Evolutionary conservation across 2,797 vertebrate species (phyloP), one percentile per base, ranked within the genome.

Genomic region (Etheostoma perlongum): DNA sequence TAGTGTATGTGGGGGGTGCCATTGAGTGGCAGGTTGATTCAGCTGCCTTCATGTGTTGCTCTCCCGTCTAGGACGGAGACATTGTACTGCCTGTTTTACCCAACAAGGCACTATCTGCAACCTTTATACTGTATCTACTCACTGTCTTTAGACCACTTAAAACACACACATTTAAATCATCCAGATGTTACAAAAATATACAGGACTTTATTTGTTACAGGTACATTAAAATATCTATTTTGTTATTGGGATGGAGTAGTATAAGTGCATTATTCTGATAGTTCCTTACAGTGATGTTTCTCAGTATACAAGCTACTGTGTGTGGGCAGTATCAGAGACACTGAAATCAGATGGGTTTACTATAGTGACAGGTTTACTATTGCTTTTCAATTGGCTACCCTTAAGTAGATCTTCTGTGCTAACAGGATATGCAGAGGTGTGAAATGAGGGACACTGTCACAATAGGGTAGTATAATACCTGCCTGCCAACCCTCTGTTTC

Each of bases 371-470:
- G 33, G 33, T 36, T 36, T 36, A 36, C 33, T 54, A 84, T 83
- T 81, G 85, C 89, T 90, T 91, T 89, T 79, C 69, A 81, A 33
- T 65, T 66, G 71, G 66, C 70, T 36, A 9, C 30, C 70, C 74
- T 58, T 77, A 83, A 78, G 47, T 79, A 81, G 82, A 72, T 87
- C 49, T 66, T 70, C 60, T 55, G 6, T 61, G 66, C 61, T 86
- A 81, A 88, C 72, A 60, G 69, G 64, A 75, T 82, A 53, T 27
- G 65, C 63, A 77, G 76, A 72, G 63, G 72, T 75, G 78, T 81
- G 67, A 86, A 81, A 88, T 76, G 51, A 88, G 69, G 82, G 83
- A 85, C 82, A 75, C 84, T 85, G 84, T 88, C 81, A 83, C 52
- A 48, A 49, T 46, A 63, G 58, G 85, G 79, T 60, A 82, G 81